phyloP scores from a whole-genome alignment of 2,797 vertebrate species.

The Epinephelus malabaricus region DNA sequence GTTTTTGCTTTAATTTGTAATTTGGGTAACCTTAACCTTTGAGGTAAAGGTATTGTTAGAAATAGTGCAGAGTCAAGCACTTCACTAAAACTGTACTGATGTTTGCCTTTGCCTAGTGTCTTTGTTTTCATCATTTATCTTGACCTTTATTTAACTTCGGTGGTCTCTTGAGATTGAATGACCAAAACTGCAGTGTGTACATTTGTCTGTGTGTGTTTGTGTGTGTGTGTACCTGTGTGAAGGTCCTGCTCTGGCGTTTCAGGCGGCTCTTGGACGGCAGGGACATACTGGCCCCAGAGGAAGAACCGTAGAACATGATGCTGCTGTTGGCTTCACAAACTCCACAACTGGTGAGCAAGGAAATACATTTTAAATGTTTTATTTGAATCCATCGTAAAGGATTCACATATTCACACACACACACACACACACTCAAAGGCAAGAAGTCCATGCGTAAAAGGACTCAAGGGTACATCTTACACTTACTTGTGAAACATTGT shows the following conservation, averaged over 20 bases:
- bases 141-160: not conserved
- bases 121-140: not conserved
- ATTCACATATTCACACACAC: slow-evolving; percentile 1
- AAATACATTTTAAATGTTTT: slow-evolving; percentile 20
- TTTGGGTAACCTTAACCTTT: not conserved
- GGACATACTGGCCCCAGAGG: slow-evolving; percentile 92
- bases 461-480: slow-evolving; percentile 19
- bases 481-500: slow-evolving; percentile 41
- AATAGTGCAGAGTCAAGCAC: not conserved
- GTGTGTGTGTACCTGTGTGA: slow-evolving; percentile 86
- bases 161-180: not conserved
- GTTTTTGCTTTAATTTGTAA: not conserved
- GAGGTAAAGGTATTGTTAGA: not conserved
- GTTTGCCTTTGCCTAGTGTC: not conserved
- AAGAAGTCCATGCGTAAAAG: slow-evolving; percentile 19
- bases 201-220: not conserved
- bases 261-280: slow-evolving; percentile 93
- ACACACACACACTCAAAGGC: not conserved
- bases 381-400: not conserved
- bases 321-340: slow-evolving; percentile 54
- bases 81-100: not conserved
- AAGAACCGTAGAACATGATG: slow-evolving; percentile 95
- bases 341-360: slow-evolving; percentile 49
- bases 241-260: slow-evolving; percentile 93
- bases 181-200: not conserved